phyloP scores from a whole-genome alignment of 2,113 vertebrate species.

The Pampusana beccarii region DNA sequence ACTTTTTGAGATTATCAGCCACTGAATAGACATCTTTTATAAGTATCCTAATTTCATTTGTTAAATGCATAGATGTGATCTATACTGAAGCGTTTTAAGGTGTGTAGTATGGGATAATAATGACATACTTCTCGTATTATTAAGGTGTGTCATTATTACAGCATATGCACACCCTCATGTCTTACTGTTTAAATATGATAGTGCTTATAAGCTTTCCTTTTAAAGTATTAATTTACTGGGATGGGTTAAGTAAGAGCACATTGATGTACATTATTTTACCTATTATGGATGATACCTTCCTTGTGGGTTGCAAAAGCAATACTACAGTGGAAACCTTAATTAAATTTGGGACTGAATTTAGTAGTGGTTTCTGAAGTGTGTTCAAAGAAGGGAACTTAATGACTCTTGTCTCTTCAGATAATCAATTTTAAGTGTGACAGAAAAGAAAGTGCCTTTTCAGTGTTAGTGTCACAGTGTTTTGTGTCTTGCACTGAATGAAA shows the following conservation, averaged over 20 bases:
- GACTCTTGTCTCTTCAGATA: background rate
- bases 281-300: constrained; percentile 25
- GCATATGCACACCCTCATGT: constrained; percentile 57
- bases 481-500: background rate
- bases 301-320: background rate
- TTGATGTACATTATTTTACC: constrained; percentile 30
- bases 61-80: constrained; percentile 26
- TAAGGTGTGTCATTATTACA: constrained; percentile 55
- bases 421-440: background rate
- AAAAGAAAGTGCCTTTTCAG: background rate
- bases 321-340: background rate
- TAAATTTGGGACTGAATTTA: background rate
- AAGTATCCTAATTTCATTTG: background rate
- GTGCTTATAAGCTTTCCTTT: constrained; percentile 47
- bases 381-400: background rate
- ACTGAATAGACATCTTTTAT: background rate
- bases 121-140: constrained; percentile 47
- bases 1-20: background rate
- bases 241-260: constrained; percentile 27
- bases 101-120: constrained; percentile 46
- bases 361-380: background rate
- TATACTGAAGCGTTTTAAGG: constrained; percentile 35
- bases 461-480: background rate
- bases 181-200: constrained; percentile 46
- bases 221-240: constrained; percentile 25